These are phyloP conservation scores for Vulpes ferrilata DNA, from an alignment of 2,113 vertebrate genomes.

Conservation along the genomic window DNA sequence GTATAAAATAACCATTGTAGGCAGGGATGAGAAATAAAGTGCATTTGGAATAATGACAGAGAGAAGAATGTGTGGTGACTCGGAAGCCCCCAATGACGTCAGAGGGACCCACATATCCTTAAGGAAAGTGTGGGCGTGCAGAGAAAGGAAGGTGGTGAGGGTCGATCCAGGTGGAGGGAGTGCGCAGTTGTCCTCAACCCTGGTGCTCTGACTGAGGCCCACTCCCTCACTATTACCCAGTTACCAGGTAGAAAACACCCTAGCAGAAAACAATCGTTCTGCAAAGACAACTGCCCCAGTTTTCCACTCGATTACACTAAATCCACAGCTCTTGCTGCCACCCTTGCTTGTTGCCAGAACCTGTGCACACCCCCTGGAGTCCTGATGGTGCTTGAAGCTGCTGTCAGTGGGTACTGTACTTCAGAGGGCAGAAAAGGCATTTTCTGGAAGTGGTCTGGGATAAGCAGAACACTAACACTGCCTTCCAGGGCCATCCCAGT, in stretches of 20 bases:
- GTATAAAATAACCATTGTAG: neutral
- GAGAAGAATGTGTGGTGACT: neutral
- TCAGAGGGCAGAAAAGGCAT: neutral
- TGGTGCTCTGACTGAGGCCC: neutral
- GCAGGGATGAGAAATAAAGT: neutral
- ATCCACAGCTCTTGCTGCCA: neutral
- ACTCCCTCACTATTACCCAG: too few relatives aligned
- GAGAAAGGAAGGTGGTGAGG: neutral
- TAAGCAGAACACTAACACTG: neutral
- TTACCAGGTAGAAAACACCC: neutral
- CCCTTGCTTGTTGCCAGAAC: neutral
- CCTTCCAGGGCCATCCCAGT: neutral
- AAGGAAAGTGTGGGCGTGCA: neutral
- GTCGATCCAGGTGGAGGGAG: neutral
- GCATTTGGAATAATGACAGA: neutral
- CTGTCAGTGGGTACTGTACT: neutral
- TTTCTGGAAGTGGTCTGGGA: neutral
- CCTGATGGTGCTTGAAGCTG: neutral
- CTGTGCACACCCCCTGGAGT: too few relatives aligned
- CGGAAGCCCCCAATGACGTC: neutral
- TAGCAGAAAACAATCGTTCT: neutral
- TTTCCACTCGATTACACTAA: neutral
- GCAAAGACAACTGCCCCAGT: neutral
- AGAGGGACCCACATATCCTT: neutral
- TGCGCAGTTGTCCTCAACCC: too few relatives aligned